Evolutionary conservation across 2,113 vertebrate genomes (phyloP).

Genomic region (Miniopterus natalensis): DNA sequence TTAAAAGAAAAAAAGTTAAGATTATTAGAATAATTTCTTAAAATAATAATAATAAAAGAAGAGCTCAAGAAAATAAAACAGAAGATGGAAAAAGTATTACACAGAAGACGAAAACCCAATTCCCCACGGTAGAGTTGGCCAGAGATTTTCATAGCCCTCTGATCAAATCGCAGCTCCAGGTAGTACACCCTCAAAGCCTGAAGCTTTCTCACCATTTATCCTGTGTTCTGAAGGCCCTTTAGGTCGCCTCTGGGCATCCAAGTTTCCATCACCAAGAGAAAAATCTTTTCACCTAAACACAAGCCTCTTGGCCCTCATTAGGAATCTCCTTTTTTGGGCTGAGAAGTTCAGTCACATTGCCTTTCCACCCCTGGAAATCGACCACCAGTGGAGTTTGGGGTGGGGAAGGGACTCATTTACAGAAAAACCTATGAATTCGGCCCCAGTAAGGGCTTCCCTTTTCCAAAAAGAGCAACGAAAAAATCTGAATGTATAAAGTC

Average conservation of each 20-base stretch:
- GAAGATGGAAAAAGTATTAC: background rate
- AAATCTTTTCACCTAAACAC: background rate
- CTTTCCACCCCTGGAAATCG: conserved; percentile 22
- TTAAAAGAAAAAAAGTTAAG: background rate
- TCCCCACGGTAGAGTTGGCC: background rate
- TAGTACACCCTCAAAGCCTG: background rate
- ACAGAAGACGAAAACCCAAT: background rate
- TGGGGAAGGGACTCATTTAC: conserved; percentile 69
- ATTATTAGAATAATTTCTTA: conserved; percentile 25
- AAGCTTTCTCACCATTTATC: background rate
- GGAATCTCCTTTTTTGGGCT: background rate
- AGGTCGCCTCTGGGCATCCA: background rate
- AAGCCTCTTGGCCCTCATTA: background rate
- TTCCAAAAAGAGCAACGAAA: conserved; percentile 81
- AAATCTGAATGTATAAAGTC: conserved; percentile 79
- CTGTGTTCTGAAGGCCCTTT: background rate
- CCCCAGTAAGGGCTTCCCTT: conserved; percentile 84
- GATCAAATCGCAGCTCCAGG: background rate
- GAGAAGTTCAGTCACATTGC: background rate
- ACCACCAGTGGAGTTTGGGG: background rate
- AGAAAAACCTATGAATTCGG: conserved; percentile 84
- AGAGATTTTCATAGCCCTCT: background rate
- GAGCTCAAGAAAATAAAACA: conserved; percentile 50
- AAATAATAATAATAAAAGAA: conserved; percentile 23
- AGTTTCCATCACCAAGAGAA: background rate